Conservation (phyloP, 2,797 vertebrate species). For the Cercopithecus neglectus region DNA sequence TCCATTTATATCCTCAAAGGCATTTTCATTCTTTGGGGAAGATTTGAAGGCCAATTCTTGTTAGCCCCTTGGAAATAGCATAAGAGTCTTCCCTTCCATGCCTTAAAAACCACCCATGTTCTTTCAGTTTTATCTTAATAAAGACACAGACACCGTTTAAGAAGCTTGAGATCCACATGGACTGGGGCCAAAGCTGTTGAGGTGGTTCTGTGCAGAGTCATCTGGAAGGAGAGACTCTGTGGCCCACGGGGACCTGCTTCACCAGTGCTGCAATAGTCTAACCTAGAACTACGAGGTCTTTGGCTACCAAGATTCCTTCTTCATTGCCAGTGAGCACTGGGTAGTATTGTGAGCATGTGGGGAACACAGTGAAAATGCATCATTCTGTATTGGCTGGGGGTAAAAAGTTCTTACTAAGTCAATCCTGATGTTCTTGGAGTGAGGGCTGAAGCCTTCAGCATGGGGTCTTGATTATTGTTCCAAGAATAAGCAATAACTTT, state of each 20-base stretch:
- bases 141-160: background rate
- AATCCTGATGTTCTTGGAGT: background rate
- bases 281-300: accelerated
- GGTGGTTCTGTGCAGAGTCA: background rate
- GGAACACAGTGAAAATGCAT: accelerated
- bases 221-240: background rate
- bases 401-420: background rate
- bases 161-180: background rate
- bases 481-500: background rate
- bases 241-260: accelerated
- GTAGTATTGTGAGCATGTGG: accelerated
- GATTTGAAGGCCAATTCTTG: background rate
- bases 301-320: accelerated
- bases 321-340: background rate
- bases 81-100: background rate
- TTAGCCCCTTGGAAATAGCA: background rate
- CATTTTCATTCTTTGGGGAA: constrained; percentile 12
- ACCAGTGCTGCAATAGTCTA: accelerated
- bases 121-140: background rate
- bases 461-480: background rate
- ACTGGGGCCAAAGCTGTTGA: background rate
- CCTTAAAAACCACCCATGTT: background rate
- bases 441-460: accelerated
- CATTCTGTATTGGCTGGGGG: too few relatives aligned
- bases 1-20: constrained; percentile 52